Conservation (phyloP, 2,797 vertebrate genomes). For the Pseudochaenichthys georgianus region DNA sequence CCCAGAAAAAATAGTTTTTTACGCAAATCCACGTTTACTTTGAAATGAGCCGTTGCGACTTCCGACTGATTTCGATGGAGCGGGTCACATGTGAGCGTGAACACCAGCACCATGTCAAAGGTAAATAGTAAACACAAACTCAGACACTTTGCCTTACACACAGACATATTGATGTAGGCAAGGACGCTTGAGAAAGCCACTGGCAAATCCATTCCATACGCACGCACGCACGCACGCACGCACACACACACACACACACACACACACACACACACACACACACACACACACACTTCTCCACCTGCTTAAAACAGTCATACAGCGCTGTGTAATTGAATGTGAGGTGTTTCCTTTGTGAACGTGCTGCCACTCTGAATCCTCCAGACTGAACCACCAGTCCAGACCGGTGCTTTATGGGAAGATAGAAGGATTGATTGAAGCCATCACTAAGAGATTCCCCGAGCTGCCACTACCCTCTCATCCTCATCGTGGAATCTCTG, state of each 20-base stretch:
- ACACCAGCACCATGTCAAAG: not conserved
- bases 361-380: conserved; percentile 7
- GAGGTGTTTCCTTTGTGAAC: not conserved
- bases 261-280: not conserved
- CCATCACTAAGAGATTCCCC: conserved; percentile 83
- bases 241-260: too few species aligned
- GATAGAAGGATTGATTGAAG: conserved; percentile 85
- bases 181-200: not conserved
- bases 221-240: not conserved
- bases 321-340: not conserved
- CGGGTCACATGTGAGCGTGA: not conserved
- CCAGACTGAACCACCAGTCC: conserved; percentile 91
- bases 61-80: too few species aligned
- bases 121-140: not conserved
- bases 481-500: conserved; percentile 48
- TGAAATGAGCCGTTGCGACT: too few species aligned
- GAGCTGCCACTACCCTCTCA: conserved; percentile 80
- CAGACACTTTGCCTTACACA: not conserved
- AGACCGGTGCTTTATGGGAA: conserved; percentile 89
- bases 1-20: too few species aligned
- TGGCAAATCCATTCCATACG: not conserved
- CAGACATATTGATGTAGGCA: not conserved
- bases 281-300: not conserved
- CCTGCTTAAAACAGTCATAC: not conserved
- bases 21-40: too few species aligned